Evolutionary conservation across 2,888 invertebrate genomes (phyloP).

Genomic region (Ornithoptera alexandrae): DNA sequence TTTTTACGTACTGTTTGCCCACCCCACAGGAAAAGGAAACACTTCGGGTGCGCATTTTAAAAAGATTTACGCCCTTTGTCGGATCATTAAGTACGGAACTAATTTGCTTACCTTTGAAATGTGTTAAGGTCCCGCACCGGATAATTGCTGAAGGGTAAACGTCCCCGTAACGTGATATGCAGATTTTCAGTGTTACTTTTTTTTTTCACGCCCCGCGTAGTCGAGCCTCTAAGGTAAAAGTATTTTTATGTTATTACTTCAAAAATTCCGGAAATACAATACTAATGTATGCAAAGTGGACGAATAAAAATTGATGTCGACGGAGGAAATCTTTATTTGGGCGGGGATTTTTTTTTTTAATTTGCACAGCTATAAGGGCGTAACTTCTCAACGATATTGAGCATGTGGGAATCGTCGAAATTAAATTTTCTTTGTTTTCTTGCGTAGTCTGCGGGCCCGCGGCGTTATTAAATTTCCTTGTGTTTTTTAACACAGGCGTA

Average conservation of each 20-base stretch:
- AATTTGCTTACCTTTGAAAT: constrained; percentile 80
- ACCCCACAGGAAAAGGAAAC: constrained; percentile 70
- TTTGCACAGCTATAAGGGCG: constrained; percentile 54
- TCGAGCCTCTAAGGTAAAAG: constrained; percentile 20
- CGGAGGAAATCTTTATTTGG: constrained; percentile 27
- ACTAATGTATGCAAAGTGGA: constrained; percentile 30
- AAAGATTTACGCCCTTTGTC: constrained; percentile 80
- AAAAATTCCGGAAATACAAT: constrained; percentile 11
- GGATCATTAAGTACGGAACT: constrained; percentile 79
- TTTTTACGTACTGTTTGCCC: constrained; percentile 73
- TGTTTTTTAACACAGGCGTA: constrained; percentile 81
- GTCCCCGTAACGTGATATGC: constrained; percentile 72
- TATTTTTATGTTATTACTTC: constrained; percentile 14
- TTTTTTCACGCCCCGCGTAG: constrained; percentile 43
- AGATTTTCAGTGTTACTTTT: constrained; percentile 62
- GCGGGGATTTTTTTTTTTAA: constrained; percentile 50
- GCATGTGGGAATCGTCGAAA: constrained; percentile 79
- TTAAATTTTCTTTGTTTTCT: constrained; percentile 79
- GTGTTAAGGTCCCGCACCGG: constrained; percentile 73
- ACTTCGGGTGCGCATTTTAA: constrained; percentile 72
- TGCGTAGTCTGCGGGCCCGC: constrained; percentile 61
- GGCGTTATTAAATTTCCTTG: constrained; percentile 81
- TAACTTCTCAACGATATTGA: constrained; percentile 72
- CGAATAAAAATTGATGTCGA: constrained; percentile 30
- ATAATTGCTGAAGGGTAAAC: constrained; percentile 69